phyloP scores from a whole-genome alignment of 2,888 invertebrate genomes.

The Tipula vernalis region DNA sequence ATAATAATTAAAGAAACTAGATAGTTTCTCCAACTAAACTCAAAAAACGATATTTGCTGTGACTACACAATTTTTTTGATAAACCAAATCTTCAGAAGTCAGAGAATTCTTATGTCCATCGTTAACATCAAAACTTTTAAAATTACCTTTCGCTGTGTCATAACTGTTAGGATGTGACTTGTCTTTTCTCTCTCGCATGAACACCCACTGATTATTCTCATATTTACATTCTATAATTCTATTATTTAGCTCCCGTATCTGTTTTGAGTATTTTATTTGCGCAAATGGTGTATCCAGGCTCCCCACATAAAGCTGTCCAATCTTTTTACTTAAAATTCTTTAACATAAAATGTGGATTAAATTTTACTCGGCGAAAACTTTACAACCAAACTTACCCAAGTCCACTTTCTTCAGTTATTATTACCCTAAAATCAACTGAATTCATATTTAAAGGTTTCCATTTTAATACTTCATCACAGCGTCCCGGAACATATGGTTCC shows the following conservation, averaged over 20 bases:
- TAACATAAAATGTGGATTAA: slow-evolving; percentile 20
- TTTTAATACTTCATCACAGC: slow-evolving; percentile 76
- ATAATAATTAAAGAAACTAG: too few species aligned
- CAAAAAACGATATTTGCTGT: too few species aligned
- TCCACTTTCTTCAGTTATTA: slow-evolving; percentile 60
- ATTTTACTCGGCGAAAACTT: too few species aligned
- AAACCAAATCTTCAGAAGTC: too few species aligned
- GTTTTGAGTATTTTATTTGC: slow-evolving; percentile 65
- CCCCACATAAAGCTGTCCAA: slow-evolving; percentile 71
- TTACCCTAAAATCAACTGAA: slow-evolving; percentile 89
- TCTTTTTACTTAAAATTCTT: slow-evolving; percentile 52
- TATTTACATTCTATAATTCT: slow-evolving; percentile 94
- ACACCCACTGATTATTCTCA: slow-evolving; percentile 74
- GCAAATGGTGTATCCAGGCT: slow-evolving; percentile 48
- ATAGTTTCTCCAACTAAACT: too few species aligned
- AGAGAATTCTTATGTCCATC: too few species aligned
- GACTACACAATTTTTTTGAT: too few species aligned
- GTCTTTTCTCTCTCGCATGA: slow-evolving; percentile 91
- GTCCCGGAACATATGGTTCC: slow-evolving; percentile 75
- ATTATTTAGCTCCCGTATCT: slow-evolving; percentile 64
- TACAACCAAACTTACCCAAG: slow-evolving; percentile 45
- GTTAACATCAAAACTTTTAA: slow-evolving; percentile 12
- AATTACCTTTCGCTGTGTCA: slow-evolving; percentile 64
- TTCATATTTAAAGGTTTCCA: slow-evolving; percentile 95
- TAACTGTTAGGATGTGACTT: slow-evolving; percentile 90